Base-by-base conservation (phyloP, 2,888 invertebrate species). In the Therioaphis trifolii region DNA sequence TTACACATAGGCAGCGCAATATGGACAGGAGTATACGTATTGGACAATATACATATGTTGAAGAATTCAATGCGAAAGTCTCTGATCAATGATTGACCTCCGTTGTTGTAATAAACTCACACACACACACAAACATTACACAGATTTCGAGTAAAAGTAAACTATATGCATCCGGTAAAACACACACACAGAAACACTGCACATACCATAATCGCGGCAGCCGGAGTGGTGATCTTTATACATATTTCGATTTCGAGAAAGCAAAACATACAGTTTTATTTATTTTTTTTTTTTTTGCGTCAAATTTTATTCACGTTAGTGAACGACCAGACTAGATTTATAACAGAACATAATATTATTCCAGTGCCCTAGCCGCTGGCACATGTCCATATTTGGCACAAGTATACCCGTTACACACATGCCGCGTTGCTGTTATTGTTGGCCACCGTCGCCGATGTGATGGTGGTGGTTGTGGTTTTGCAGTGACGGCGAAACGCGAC, bases 101-200 rank as follows among this genome's bases (percentile, higher is more conserved):
- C 27, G n/a, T 55, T 18, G 12, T 18, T 24, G 40, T 43, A 9
- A 58, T 18, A 75, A 21, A 75, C 18, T 14, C 24, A 12, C 24
- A 1, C 3, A 24, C 15, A 21, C 24, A 29, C n/a, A n/a, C 35
- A 24, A 21, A 24, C 43, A 75, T 49, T 12, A 63, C 18, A 29
- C 29, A 63, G 7, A 63, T 77, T 77, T 61, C 49, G 29, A 66
- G 66, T 77, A 77, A 66, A 77, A 76, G 76, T 63, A 63, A 74
- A 74, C 55, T 55, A 18, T 55, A 18, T 61, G 29, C 29, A 46
- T 61, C 76, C 76, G 76, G 63, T 76, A 66, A 35, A 21, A 29
- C 77, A 77, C 77, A 11, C n/a, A n/a, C n/a, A n/a, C n/a, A n/a
- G n/a, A n/a, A n/a, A n/a, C n/a, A n/a, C n/a, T n/a, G n/a, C n/a